Evolutionary conservation across 2,888 invertebrate species (phyloP), one percentile per base, ranked within the genome.

Genomic region (Lymantria dispar): DNA sequence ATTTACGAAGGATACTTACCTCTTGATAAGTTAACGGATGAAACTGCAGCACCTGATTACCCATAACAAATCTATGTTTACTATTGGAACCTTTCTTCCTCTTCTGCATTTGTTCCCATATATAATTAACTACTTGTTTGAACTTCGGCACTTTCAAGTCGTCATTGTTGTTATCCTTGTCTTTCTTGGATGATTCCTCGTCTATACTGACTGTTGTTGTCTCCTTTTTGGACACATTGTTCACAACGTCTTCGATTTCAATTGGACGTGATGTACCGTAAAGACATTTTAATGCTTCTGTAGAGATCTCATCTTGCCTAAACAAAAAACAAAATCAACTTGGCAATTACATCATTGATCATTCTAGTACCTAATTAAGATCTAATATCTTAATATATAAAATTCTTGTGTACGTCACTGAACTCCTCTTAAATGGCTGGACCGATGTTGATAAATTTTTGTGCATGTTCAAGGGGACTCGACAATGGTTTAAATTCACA

Each of bases 231-330:
- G 76, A 76, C 1, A 85, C 86, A 57, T 91, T 91, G 65, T 90
- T 91, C 0, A 91, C 91, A 1, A 87, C 86, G 37, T 91, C 87
- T 8, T 91, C 91, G 53, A 92, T 91, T 71, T 92, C 92, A 29
- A 53, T 81, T 0, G 78, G 67, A 8, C 94, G 92, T 0, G 94
- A 92, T 8, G 94, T 93, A 0, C 95, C 95, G 74, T 97, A 96
- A 8, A 98, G 81, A 53, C 94, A 93, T 83, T 95, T 95, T 31
- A 94, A 78, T 0, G 96, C 96, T 85, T 96, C 96, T 7, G 92
- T 91, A 43, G 94, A 93, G 38, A 96, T 94, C 71, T 96, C 96
- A 52, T 95, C 95, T 86, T 96, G 95, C 54, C 95, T 95, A 41
- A 56, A 56, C 22, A 29, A 22, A 5, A 22, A n/a, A n/a, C n/a